A percentile compares a stretch with the other conserved stretches of the same genome.
These are phyloP conservation scores for Erythrocercus mccallii DNA, from an alignment of 2,113 vertebrate genomes.

Conservation along the genomic window DNA sequence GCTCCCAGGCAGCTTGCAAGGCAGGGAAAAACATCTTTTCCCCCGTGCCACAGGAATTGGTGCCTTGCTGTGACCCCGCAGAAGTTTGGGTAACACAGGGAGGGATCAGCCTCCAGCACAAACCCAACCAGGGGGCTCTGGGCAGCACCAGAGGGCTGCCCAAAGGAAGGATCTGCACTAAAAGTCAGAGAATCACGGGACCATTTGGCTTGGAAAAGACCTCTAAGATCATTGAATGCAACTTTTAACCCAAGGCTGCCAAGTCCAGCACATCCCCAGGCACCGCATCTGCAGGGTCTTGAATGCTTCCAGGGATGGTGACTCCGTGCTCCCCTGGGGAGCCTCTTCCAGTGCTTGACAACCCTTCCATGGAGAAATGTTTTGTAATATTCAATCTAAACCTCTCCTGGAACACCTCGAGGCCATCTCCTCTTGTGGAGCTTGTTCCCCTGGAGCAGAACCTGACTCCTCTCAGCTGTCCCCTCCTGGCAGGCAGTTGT, in stretches of 20 bases:
- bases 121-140: fast-evolving
- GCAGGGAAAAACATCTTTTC: fast-evolving
- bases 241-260: too few species aligned
- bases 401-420: fast-evolving
- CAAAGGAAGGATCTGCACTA: not conserved
- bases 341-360: not conserved
- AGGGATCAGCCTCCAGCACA: not conserved
- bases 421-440: not conserved
- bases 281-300: not conserved
- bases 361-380: not conserved
- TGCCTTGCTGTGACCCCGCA: not conserved
- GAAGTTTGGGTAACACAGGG: fast-evolving
- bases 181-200: not conserved
- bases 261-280: fast-evolving
- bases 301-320: too few species aligned
- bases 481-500: not conserved
- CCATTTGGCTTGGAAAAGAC: not conserved
- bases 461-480: fast-evolving
- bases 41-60: fast-evolving
- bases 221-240: not conserved
- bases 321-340: not conserved
- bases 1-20: not conserved
- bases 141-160: not conserved
- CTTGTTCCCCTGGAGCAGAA: not conserved
- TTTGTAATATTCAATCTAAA: not conserved